Percentiles rank a stretch among this genome's conserved stretches.
phyloP scores from a whole-genome alignment of 2,113 vertebrate species.

The Brachypteracias leptosomus region DNA sequence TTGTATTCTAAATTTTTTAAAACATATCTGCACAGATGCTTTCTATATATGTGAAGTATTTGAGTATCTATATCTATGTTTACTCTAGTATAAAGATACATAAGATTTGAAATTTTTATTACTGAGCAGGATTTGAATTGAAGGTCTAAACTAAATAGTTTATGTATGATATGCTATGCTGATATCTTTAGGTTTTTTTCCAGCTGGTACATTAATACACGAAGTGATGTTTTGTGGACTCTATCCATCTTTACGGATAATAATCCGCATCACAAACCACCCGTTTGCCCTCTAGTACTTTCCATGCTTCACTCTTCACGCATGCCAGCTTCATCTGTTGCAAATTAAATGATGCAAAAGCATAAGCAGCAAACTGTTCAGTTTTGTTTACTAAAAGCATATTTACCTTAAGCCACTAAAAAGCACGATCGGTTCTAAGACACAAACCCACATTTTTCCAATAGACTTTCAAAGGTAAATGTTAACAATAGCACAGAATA shows the following conservation, averaged over 20 bases:
- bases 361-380: neutral
- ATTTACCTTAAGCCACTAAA: conserved; percentile 31
- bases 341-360: conserved; percentile 56
- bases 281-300: conserved; percentile 34
- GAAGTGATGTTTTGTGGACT: conserved; percentile 40
- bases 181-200: neutral
- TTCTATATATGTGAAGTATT: neutral
- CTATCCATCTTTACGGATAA: conserved; percentile 28
- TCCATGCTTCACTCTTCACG: neutral
- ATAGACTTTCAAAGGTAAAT: neutral
- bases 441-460: conserved; percentile 8
- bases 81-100: neutral
- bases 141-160: neutral
- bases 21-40: neutral
- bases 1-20: neutral
- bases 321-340: conserved; percentile 39
- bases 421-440: neutral
- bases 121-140: neutral
- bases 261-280: conserved; percentile 52
- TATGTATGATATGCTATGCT: neutral
- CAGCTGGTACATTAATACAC: conserved; percentile 6
- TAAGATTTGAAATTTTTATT: neutral
- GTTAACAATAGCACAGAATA: neutral
- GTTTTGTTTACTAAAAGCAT: conserved; percentile 22
- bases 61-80: neutral